Percentiles rank a stretch among this genome's conserved stretches.
Conservation (phyloP, 2,797 vertebrate species). For the Passerculus sandwichensis region DNA sequence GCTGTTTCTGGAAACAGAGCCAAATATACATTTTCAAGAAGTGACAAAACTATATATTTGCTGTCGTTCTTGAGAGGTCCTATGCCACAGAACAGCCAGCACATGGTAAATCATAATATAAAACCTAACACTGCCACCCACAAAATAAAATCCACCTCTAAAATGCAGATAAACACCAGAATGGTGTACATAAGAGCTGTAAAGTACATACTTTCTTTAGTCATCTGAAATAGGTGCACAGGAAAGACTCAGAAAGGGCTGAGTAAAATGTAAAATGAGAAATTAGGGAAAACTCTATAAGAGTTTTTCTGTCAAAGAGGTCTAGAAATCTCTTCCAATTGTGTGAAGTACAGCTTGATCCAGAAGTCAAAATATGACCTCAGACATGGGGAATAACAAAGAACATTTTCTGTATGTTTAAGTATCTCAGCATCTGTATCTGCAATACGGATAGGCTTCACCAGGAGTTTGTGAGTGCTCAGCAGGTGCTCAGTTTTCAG, state of each 20-base stretch:
- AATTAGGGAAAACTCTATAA: not conserved
- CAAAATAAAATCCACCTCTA: not conserved
- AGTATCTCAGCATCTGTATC: not conserved
- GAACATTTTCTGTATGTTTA: not conserved
- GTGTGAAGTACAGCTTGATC: not conserved
- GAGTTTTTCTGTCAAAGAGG: not conserved
- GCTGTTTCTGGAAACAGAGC: not conserved
- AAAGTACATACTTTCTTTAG: not conserved
- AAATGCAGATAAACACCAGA: not conserved
- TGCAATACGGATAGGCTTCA: not conserved
- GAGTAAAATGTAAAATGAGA: not conserved
- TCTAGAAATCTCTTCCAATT: not conserved
- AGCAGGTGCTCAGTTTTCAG: constrained; percentile 37
- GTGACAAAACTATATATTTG: not conserved
- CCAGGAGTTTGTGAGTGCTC: not conserved
- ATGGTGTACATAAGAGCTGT: not conserved
- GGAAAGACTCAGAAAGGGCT: not conserved
- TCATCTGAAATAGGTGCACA: not conserved
- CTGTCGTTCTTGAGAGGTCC: not conserved
- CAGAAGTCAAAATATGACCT: not conserved
- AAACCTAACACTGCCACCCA: not conserved
- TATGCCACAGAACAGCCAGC: not conserved
- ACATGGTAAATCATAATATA: not conserved
- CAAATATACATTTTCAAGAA: not conserved
- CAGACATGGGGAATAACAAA: not conserved